phyloP scores from a whole-genome alignment of 2,888 invertebrate species.

The Euclidia mi region DNA sequence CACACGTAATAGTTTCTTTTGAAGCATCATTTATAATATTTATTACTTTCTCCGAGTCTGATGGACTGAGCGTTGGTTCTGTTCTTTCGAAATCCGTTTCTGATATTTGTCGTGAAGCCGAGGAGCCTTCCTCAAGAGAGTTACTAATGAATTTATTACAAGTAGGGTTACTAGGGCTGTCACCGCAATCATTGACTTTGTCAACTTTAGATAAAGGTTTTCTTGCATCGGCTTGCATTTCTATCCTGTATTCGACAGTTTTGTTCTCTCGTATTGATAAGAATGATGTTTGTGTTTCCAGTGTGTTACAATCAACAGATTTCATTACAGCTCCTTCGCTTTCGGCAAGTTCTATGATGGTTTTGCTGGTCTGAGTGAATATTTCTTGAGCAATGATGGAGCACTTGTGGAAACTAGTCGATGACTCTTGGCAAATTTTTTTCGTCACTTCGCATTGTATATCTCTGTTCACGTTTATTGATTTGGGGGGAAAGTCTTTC shows the following conservation, averaged over 20 bases:
- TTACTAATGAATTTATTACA: constrained; percentile 1
- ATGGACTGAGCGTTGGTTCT: constrained; percentile 50
- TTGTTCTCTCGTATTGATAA: constrained; percentile 76
- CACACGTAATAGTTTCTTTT: constrained; percentile 52
- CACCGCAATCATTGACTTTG: not conserved
- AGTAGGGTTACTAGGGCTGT: not conserved
- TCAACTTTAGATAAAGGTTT: not conserved
- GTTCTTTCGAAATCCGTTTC: constrained; percentile 61
- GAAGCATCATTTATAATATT: constrained; percentile 61
- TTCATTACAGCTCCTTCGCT: constrained; percentile 58
- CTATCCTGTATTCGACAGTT: constrained; percentile 72
- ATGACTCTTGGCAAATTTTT: constrained; percentile 48
- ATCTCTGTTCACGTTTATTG: constrained; percentile 43
- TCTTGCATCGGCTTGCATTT: constrained; percentile 53
- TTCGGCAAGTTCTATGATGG: constrained; percentile 86
- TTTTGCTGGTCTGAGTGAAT: constrained; percentile 90
- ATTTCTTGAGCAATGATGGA: constrained; percentile 74
- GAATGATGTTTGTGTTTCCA: constrained; percentile 83
- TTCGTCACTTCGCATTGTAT: constrained; percentile 41
- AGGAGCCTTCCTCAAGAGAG: constrained; percentile 66
- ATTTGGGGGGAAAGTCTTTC: constrained; percentile 32
- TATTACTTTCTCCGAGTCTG: constrained; percentile 56
- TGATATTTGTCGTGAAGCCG: constrained; percentile 60
- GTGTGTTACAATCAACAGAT: constrained; percentile 56
- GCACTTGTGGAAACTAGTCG: constrained; percentile 58